phyloP scores from a whole-genome alignment of 2,113 vertebrate species.

The Telmatochromis bifrenatus region DNA sequence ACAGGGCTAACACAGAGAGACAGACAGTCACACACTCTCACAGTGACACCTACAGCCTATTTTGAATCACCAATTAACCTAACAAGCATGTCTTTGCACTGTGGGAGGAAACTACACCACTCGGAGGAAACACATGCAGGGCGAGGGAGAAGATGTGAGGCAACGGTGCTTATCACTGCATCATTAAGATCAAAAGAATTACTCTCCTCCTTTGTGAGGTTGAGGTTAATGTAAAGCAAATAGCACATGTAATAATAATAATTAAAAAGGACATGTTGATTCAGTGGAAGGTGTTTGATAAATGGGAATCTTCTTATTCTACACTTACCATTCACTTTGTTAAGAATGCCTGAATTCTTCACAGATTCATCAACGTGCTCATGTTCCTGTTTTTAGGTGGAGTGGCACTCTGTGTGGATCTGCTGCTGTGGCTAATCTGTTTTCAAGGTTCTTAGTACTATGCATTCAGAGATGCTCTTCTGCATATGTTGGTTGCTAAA shows the following conservation, averaged over 20 bases:
- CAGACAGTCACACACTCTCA: not conserved
- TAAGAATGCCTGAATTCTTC: not conserved
- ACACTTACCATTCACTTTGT: not conserved
- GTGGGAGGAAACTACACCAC: not conserved
- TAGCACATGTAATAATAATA: not conserved
- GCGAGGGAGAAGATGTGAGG: not conserved
- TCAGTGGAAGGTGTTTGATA: not conserved
- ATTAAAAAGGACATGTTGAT: not conserved
- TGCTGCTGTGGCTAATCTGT: not conserved
- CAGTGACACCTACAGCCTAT: not conserved
- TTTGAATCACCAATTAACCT: not conserved
- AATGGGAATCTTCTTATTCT: not conserved
- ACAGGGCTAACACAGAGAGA: not conserved
- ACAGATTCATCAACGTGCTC: not conserved
- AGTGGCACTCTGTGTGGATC: not conserved
- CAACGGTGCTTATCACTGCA: not conserved
- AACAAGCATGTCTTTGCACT: not conserved
- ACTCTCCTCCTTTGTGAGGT: not conserved
- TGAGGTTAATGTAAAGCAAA: not conserved
- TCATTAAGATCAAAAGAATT: not conserved
- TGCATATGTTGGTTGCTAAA: not conserved
- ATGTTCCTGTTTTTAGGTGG: not conserved
- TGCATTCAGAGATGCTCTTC: not conserved
- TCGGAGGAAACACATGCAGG: not conserved
- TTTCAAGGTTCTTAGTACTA: not conserved